Percentiles rank a stretch among this genome's conserved stretches.
Evolutionary conservation across 2,888 invertebrate species (phyloP).

Genomic region (Orgyia antiqua): DNA sequence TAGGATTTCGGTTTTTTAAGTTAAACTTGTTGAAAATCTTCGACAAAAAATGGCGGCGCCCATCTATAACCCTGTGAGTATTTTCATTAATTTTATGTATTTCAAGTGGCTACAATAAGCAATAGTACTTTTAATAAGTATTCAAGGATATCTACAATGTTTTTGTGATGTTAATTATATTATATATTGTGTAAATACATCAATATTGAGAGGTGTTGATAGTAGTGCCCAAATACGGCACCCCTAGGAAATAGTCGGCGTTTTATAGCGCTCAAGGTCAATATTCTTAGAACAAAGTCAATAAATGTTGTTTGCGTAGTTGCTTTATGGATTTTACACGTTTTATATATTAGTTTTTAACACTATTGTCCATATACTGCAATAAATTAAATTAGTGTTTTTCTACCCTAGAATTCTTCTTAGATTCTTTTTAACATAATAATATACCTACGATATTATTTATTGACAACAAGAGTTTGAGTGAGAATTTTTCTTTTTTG

Average conservation of each 20-base stretch:
- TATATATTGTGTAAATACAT: conserved; percentile 39
- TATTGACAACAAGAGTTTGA: too few species aligned
- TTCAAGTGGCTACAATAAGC: too few species aligned
- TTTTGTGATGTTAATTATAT: conserved; percentile 29
- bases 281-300: conserved; percentile 10
- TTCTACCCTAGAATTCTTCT: too few species aligned
- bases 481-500: too few species aligned
- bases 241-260: conserved; percentile 6
- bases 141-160: conserved; percentile 53
- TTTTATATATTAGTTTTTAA: too few species aligned
- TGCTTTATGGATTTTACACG: conserved; percentile 2
- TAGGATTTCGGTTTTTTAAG: conserved; percentile 14
- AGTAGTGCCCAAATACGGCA: conserved; percentile 17
- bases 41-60: conserved; percentile 48
- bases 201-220: conserved; percentile 18
- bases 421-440: too few species aligned
- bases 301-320: conserved; percentile 1
- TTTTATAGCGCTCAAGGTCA: conserved; percentile 19
- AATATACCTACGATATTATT: too few species aligned
- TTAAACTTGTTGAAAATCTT: conserved; percentile 10
- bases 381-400: too few species aligned
- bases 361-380: too few species aligned
- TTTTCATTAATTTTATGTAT: conserved; percentile 10
- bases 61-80: conserved; percentile 64
- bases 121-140: too few species aligned